Conservation (phyloP, 35 echinoderm and acorn worm species). For the Chiridota heheva region DNA sequence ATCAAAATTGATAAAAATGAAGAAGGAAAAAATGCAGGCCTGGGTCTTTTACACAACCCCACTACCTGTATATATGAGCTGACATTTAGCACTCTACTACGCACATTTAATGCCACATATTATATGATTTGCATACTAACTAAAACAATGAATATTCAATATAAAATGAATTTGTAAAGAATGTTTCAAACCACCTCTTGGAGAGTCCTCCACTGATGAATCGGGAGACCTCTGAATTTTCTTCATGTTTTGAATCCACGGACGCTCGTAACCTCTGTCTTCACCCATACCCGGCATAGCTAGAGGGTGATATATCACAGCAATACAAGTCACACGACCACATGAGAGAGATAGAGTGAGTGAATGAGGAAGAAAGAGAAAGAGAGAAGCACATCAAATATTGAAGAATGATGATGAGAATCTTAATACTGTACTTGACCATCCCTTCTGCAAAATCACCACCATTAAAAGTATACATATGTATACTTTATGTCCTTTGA, state of each 20-base stretch:
- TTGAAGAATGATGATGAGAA: neutral
- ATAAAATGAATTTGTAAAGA: neutral
- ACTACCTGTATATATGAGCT: too few species aligned
- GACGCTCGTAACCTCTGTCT: conserved; percentile 76
- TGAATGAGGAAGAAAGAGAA: conserved; percentile 1
- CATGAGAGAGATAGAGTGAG: neutral
- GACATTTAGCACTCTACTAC: too few species aligned
- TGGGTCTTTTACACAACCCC: too few species aligned
- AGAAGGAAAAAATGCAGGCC: too few species aligned
- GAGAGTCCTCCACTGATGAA: conserved; percentile 27
- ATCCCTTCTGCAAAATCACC: too few species aligned
- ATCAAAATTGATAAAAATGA: too few species aligned
- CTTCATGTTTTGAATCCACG: conserved; percentile 85
- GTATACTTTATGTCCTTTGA: too few species aligned
- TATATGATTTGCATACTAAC: too few species aligned
- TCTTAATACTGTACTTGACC: too few species aligned
- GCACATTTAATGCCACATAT: too few species aligned
- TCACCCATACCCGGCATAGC: conserved; percentile 46
- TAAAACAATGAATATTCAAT: too few species aligned
- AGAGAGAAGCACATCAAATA: neutral
- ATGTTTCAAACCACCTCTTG: conserved; percentile 13
- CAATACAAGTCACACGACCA: neutral
- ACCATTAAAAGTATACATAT: too few species aligned
- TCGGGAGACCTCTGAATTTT: conserved; percentile 43
- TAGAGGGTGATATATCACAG: neutral